phyloP scores from a whole-genome alignment of 1,140 invertebrate genomes.

The Magallana gigas region DNA sequence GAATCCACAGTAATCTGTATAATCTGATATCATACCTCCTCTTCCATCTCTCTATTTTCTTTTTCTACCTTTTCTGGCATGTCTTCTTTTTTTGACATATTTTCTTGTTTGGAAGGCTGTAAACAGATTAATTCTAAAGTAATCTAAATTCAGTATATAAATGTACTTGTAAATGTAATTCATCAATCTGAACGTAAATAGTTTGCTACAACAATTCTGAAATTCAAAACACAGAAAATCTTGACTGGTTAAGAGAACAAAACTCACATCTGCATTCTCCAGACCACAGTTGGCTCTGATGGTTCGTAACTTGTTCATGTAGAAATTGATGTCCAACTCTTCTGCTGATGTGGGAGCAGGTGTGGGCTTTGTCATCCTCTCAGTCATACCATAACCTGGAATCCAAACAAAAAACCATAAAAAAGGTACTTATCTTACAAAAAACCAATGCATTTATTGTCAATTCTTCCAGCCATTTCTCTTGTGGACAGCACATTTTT shows the following conservation, averaged over 20 bases:
- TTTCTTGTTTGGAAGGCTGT: neutral
- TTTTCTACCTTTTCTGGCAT: neutral
- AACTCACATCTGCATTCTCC: constrained; percentile 62
- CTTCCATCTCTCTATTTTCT: neutral
- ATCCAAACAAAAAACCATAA: too few relatives aligned
- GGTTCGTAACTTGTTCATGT: constrained; percentile 71
- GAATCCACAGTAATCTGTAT: too few relatives aligned
- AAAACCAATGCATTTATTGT: too few relatives aligned
- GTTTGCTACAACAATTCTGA: too few relatives aligned
- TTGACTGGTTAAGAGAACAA: neutral
- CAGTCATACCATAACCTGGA: neutral
- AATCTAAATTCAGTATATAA: neutral
- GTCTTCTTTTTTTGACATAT: constrained; percentile 11
- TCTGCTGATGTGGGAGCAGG: neutral
- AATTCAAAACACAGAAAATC: too few relatives aligned
- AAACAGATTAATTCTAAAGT: neutral
- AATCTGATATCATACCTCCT: neutral
- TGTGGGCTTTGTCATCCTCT: neutral
- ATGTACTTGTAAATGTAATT: too few relatives aligned
- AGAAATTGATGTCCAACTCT: constrained; percentile 60
- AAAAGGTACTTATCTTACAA: too few relatives aligned
- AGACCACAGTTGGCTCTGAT: constrained; percentile 74
- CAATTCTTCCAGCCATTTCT: too few relatives aligned
- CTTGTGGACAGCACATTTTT: too few relatives aligned
- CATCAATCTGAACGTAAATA: too few relatives aligned